phyloP scores from a whole-genome alignment of 2,888 invertebrate species.

The Rhogogaster chlorosoma region DNA sequence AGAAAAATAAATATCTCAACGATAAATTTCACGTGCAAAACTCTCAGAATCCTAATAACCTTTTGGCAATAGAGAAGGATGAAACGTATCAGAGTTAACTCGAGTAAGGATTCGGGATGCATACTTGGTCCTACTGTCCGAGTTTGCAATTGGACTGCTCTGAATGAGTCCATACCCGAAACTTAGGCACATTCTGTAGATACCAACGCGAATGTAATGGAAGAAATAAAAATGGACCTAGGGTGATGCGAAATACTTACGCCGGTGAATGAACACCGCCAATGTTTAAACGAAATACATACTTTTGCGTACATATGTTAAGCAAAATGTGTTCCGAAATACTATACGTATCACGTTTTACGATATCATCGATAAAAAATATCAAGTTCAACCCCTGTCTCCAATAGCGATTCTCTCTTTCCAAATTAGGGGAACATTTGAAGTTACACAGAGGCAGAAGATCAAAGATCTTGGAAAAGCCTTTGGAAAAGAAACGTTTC shows the following conservation, averaged over 20 bases:
- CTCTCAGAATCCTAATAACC: neutral
- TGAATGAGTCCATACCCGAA: too few species aligned
- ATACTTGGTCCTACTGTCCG: neutral
- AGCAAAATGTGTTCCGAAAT: neutral
- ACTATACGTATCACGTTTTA: neutral
- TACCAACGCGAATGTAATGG: too few species aligned
- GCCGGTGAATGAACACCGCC: too few species aligned
- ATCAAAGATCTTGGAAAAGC: neutral
- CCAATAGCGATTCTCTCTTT: neutral
- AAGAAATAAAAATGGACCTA: too few species aligned
- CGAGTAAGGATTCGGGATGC: neutral
- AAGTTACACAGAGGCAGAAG: neutral
- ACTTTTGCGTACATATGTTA: too few species aligned
- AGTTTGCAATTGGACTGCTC: too few species aligned
- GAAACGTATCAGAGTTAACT: neutral
- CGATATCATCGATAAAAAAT: neutral
- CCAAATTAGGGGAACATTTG: neutral
- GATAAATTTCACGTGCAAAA: neutral
- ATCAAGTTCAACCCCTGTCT: neutral
- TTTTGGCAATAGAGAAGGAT: neutral
- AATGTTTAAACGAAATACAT: too few species aligned
- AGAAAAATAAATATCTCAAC: neutral
- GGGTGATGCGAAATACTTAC: too few species aligned
- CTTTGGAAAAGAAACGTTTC: neutral
- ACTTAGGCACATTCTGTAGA: too few species aligned